Base-by-base conservation (phyloP, 2,888 invertebrate species). In the Mechanitis mazaeus region DNA sequence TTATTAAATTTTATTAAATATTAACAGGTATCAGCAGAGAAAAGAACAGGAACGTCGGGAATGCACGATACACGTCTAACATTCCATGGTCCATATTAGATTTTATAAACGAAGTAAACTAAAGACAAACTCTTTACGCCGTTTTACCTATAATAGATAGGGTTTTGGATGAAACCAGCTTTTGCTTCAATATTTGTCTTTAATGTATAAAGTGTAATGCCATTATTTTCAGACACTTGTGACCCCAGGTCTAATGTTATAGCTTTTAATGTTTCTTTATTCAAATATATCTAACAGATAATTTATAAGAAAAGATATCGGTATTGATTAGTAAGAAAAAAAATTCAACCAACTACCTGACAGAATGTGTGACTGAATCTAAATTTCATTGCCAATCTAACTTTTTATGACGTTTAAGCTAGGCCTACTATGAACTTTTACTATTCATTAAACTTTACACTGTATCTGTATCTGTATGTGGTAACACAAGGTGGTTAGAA, bases 21-120 rank as follows among this genome's bases (percentile, higher is more conserved):
- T 72, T 85, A 82, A 47, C 87, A 94, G 94, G 81, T 94, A 94
- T 79, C 93, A 93, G 74, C 93, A 94, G 81, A 92, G 93, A 74
- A 93, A 94, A 82, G 93, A 94, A 77, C 93, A 94, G 78, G 94
- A 94, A 77, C 91, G 94, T 67, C 92, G 93, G 79, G 94, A 94
- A 81, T 94, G 93, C 82, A 94, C 94, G 68, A 94, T 94, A 79
- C 94, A 94, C 78, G 94, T 94, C 80, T 93, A 92, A 91, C 80
- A 78, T 70, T 73, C 69, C 68, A 68, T 66, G 65, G 69, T 68
- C 70, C 69, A 71, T 67, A 58, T 64, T 68, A 71, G 66, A 66
- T 69, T 68, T 70, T 72, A 64, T 69, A 69, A 61, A 56, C 54
- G 58, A 60, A 64, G 60, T 55, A 61, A 58, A 64, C 45, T 60